These are phyloP conservation scores for Scolopax mira DNA, from an alignment of 2,113 vertebrate genomes.

Conservation along the genomic window DNA sequence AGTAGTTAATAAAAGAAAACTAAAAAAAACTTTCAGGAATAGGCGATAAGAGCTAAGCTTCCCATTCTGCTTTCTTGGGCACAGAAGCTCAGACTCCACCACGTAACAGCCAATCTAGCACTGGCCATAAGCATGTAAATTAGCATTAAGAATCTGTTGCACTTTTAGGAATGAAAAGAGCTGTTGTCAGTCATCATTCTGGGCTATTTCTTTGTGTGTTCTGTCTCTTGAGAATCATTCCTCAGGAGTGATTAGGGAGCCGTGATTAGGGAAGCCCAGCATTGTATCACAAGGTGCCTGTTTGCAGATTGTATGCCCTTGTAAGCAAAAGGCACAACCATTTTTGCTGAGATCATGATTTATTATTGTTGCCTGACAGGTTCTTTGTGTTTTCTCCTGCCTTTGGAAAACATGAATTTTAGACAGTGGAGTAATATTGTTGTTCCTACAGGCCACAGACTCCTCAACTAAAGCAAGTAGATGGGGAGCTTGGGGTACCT, in stretches of 20 bases:
- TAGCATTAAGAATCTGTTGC: not conserved
- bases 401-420: not conserved
- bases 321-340: not conserved
- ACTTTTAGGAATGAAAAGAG: not conserved
- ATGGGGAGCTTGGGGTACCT: conserved; percentile 88
- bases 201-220: not conserved
- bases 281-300: not conserved
- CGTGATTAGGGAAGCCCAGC: not conserved
- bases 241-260: not conserved
- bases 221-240: not conserved
- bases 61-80: not conserved
- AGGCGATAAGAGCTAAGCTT: not conserved
- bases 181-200: not conserved
- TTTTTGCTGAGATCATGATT: not conserved
- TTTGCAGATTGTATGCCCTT: not conserved
- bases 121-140: not conserved
- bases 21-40: not conserved
- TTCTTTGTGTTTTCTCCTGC: not conserved
- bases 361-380: not conserved
- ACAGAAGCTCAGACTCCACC: not conserved
- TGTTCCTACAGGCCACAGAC: conserved; percentile 53
- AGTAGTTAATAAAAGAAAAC: too few species aligned
- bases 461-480: conserved; percentile 50
- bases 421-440: not conserved
- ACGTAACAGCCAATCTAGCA: not conserved